These are phyloP conservation scores for Oscheius sp. DNA, from an alignment of 2,888 invertebrate genomes.

Conservation along the genomic window DNA sequence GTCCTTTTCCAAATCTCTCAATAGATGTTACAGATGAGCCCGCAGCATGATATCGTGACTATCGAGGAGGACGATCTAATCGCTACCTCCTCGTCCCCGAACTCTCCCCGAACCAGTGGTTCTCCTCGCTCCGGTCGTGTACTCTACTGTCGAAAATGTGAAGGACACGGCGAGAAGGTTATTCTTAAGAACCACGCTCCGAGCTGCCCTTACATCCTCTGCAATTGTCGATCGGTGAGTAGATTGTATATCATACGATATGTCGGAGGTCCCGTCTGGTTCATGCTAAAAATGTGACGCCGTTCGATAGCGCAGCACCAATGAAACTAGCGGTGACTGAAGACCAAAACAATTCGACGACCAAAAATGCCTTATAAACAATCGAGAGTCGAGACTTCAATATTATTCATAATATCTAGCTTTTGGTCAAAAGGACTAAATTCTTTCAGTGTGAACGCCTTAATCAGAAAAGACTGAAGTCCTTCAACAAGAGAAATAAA, in stretches of 20 bases:
- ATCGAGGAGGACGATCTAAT: conserved; percentile 17
- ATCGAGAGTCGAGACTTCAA: too few species aligned
- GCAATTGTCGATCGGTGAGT: conserved; percentile 59
- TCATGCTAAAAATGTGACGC: too few species aligned
- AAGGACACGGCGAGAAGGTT: conserved; percentile 59
- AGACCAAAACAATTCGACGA: too few species aligned
- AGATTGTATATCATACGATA: too few species aligned
- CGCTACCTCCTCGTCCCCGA: not conserved
- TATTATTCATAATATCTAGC: too few species aligned
- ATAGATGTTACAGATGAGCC: too few species aligned
- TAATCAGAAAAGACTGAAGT: conserved; percentile 54
- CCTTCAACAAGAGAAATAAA: conserved; percentile 57
- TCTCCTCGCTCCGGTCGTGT: conserved; percentile 34
- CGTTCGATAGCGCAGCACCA: too few species aligned
- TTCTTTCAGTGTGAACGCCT: conserved; percentile 55
- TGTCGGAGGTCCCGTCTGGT: too few species aligned
- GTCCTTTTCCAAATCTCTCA: too few species aligned
- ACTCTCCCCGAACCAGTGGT: conserved; percentile 3
- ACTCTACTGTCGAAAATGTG: conserved; percentile 61
- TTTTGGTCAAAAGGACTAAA: too few species aligned
- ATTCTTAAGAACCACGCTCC: conserved; percentile 63
- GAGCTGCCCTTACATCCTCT: conserved; percentile 59
- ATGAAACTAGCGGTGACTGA: not conserved
- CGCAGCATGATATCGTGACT: conserved; percentile 11
- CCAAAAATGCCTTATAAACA: too few species aligned